Evolutionary conservation across 1,140 invertebrate species (phyloP).

Genomic region (Zaprionus africanus): DNA sequence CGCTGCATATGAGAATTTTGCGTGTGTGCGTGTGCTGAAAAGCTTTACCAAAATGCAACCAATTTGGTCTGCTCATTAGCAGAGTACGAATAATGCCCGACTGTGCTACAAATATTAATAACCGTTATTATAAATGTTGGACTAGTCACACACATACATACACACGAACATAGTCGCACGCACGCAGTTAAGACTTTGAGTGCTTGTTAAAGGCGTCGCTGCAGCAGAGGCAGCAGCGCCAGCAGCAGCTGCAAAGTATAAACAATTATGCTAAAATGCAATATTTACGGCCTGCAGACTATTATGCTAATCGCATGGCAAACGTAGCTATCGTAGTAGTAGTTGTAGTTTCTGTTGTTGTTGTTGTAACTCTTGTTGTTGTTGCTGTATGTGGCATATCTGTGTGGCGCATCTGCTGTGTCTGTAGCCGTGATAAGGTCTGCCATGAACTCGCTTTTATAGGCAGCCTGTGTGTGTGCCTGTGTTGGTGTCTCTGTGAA

Average conservation of each 20-base stretch:
- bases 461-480: conserved; percentile 4
- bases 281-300: conserved; percentile 75
- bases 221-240: conserved; percentile 21
- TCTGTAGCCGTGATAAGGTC: conserved; percentile 36
- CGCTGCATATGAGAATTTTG: background rate
- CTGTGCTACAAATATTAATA: conserved; percentile 7
- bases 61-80: conserved; percentile 1
- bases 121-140: conserved; percentile 3
- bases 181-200: conserved; percentile 11
- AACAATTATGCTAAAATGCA: conserved; percentile 82
- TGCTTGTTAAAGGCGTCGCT: conserved; percentile 49
- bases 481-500: conserved; percentile 50
- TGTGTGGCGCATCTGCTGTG: conserved; percentile 23
- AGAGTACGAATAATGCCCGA: background rate
- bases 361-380: conserved; percentile 5
- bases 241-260: conserved; percentile 74
- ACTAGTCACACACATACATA: background rate
- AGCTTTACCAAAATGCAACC: conserved; percentile 7
- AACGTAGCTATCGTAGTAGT: conserved; percentile 16
- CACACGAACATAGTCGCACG: background rate
- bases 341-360: background rate
- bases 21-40: background rate
- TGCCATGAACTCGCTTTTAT: conserved; percentile 34
- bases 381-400: background rate
- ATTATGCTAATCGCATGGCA: conserved; percentile 76